Evolutionary conservation across 2,888 invertebrate species (phyloP).

Genomic region (Baronia brevicornis): DNA sequence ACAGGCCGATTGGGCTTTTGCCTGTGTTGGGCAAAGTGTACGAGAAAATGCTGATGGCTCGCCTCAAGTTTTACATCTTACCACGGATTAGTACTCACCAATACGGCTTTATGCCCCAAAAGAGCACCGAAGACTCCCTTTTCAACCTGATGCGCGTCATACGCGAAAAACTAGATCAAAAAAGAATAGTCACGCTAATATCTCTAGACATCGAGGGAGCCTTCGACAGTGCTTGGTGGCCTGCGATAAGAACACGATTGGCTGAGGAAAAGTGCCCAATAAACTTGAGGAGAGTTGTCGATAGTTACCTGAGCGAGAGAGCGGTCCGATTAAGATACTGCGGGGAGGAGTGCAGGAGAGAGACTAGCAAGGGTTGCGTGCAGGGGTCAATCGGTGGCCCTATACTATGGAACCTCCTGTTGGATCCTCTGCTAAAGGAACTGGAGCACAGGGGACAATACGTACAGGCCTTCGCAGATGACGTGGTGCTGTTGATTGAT

Average conservation of each 20-base stretch:
- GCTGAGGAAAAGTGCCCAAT: constrained; percentile 3
- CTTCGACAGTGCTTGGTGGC: too few species aligned
- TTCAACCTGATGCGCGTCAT: not conserved
- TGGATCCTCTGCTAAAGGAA: constrained; percentile 16
- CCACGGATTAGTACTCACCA: not conserved
- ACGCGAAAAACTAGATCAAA: not conserved
- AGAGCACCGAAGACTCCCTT: constrained; percentile 1
- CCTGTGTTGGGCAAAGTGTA: constrained; percentile 1
- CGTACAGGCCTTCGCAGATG: constrained; percentile 17
- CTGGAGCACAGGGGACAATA: constrained; percentile 1
- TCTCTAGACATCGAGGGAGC: not conserved
- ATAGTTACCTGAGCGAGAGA: constrained; percentile 6
- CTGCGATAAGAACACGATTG: too few species aligned
- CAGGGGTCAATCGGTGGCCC: constrained; percentile 16
- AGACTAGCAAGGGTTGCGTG: constrained; percentile 13
- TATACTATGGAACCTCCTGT: constrained; percentile 18
- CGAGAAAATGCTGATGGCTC: constrained; percentile 1
- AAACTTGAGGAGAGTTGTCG: constrained; percentile 5
- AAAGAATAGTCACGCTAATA: not conserved
- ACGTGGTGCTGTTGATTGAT: constrained; percentile 9
- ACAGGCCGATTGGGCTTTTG: not conserved
- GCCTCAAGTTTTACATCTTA: not conserved
- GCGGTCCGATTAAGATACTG: constrained; percentile 5
- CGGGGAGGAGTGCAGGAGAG: not conserved
- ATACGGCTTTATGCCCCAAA: not conserved